Evolutionary conservation across 2,797 vertebrate genomes (phyloP).

Genomic region (Fundulus diaphanus): DNA sequence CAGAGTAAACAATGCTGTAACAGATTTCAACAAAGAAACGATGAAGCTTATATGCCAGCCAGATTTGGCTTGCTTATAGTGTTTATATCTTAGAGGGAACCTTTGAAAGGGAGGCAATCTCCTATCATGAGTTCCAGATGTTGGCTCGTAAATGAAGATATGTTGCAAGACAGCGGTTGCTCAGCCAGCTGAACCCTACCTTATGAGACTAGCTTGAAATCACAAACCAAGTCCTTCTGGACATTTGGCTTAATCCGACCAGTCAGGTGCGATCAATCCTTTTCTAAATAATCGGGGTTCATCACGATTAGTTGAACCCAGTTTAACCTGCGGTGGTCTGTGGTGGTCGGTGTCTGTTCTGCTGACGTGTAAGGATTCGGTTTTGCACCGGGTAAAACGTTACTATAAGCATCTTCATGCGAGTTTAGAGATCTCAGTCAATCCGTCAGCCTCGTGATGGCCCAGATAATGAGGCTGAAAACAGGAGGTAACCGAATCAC

Average conservation of each 20-base stretch:
- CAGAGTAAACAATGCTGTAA: too few species aligned
- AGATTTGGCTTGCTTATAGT: too few species aligned
- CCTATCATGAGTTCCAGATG: background rate
- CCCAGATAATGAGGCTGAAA: background rate
- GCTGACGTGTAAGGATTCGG: background rate
- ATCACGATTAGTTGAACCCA: background rate
- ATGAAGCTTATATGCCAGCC: too few species aligned
- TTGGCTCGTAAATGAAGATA: background rate
- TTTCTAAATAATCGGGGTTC: background rate
- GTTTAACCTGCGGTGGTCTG: background rate
- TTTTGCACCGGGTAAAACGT: background rate
- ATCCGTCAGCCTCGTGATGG: too few species aligned
- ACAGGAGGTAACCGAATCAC: background rate
- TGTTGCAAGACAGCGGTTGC: background rate
- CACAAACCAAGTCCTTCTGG: background rate
- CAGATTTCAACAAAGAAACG: too few species aligned
- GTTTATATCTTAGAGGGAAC: too few species aligned
- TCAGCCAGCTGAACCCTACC: background rate
- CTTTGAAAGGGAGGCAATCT: too few species aligned
- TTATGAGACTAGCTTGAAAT: background rate
- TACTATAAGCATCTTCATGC: background rate
- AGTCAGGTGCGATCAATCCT: background rate
- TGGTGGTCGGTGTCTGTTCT: background rate
- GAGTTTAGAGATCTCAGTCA: background rate
- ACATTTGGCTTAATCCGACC: background rate